phyloP scores from a whole-genome alignment of 2,888 invertebrate species.

The Lasioglossum calceatum region DNA sequence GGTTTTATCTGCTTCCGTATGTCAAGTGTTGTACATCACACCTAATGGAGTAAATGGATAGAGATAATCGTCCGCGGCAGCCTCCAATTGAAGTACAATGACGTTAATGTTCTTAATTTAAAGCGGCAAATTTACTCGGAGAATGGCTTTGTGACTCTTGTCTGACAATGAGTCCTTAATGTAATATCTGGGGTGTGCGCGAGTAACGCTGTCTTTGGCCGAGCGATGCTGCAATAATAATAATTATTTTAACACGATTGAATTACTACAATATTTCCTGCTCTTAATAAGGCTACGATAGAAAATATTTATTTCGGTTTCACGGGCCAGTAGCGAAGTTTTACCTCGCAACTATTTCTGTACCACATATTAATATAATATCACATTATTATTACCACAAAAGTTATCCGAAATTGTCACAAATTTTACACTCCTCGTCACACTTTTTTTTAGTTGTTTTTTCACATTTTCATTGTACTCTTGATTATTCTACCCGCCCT shows the following conservation, averaged over 20 bases:
- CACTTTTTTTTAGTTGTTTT: too few species aligned
- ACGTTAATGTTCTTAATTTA: conserved; percentile 39
- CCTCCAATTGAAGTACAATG: conserved; percentile 20
- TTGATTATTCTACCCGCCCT: background rate
- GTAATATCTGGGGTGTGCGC: background rate
- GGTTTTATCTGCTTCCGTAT: conserved; percentile 61
- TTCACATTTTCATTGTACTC: background rate
- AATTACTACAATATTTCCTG: background rate
- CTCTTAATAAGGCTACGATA: background rate
- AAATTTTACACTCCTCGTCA: too few species aligned
- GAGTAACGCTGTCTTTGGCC: background rate
- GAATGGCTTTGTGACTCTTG: conserved; percentile 3
- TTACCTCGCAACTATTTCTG: too few species aligned
- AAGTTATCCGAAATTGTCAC: too few species aligned
- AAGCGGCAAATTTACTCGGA: background rate
- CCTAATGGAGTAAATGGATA: conserved; percentile 53
- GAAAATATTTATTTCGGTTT: background rate
- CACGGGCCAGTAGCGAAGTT: background rate
- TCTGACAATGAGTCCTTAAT: background rate
- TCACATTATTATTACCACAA: too few species aligned
- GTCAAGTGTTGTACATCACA: conserved; percentile 58
- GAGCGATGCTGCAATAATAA: background rate
- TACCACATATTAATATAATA: too few species aligned
- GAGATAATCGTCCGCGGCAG: conserved; percentile 36
- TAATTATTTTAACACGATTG: background rate